Evolutionary conservation across 2,888 invertebrate species (phyloP).

Genomic region (Cataglyphis rosenhaueri): DNA sequence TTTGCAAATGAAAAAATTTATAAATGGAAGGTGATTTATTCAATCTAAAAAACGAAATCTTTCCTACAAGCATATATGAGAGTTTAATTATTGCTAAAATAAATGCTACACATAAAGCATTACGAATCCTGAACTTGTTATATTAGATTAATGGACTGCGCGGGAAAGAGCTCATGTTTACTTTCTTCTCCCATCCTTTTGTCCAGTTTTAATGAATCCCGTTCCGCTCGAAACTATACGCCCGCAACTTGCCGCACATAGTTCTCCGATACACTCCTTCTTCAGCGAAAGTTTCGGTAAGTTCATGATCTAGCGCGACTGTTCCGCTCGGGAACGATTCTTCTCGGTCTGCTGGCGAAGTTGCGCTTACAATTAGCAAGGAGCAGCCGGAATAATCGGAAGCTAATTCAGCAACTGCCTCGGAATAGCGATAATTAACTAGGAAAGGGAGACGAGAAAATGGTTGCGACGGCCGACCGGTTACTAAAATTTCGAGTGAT

Average conservation of each 20-base stretch:
- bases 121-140: constrained; percentile 25
- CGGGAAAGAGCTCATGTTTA: constrained; percentile 15
- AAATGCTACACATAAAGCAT: not conserved
- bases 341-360: constrained; percentile 50
- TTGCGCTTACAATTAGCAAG: constrained; percentile 52
- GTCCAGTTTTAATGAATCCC: constrained; percentile 48
- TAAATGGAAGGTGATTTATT: not conserved
- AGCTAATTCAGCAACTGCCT: constrained; percentile 50
- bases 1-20: not conserved
- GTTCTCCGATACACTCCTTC: constrained; percentile 52
- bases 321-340: constrained; percentile 54
- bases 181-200: constrained; percentile 39
- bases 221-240: constrained; percentile 54
- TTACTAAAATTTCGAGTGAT: constrained; percentile 27
- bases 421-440: constrained; percentile 48
- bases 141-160: constrained; percentile 31
- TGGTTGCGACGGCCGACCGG: not conserved
- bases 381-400: constrained; percentile 55
- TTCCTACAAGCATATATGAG: not conserved
- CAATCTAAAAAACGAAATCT: not conserved
- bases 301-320: constrained; percentile 57
- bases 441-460: not conserved
- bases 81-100: not conserved
- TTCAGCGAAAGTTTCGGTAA: constrained; percentile 45
- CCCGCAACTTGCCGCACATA: constrained; percentile 57